phyloP scores from a whole-genome alignment of 2,113 vertebrate genomes.

The Onychostoma macrolepis region DNA sequence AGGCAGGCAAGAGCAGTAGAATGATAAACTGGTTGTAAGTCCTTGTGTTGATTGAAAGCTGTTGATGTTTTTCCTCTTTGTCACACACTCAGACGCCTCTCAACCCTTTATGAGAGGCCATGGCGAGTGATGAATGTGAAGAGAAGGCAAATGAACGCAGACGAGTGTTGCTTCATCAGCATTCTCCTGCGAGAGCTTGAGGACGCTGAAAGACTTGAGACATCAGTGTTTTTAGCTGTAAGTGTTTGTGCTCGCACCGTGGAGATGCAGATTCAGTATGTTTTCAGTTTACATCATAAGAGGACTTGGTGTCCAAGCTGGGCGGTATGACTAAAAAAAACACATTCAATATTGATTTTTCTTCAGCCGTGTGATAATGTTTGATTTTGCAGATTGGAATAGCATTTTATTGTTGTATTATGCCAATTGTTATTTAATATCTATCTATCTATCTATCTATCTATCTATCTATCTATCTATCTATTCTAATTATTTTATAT shows the following conservation, averaged over 20 bases:
- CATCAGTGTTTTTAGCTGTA: constrained; percentile 13
- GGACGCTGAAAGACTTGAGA: background rate
- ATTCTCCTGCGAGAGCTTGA: background rate
- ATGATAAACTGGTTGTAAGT: constrained; percentile 13
- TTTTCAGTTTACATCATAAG: background rate
- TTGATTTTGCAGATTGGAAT: background rate
- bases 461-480: too few relatives aligned
- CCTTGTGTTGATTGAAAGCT: constrained; percentile 25
- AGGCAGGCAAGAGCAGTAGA: background rate
- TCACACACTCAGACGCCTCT: constrained; percentile 40
- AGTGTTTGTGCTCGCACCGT: constrained; percentile 8
- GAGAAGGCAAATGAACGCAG: constrained; percentile 35
- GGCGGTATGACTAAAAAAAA: background rate
- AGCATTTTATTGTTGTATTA: background rate
- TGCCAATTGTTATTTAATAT: too few relatives aligned
- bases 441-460: too few relatives aligned
- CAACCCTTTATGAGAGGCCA: constrained; percentile 32
- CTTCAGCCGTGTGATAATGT: background rate
- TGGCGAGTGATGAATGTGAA: constrained; percentile 22
- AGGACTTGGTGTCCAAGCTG: background rate
- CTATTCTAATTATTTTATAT: too few relatives aligned
- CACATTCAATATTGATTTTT: background rate
- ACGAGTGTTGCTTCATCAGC: constrained; percentile 36
- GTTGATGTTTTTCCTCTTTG: constrained; percentile 19
- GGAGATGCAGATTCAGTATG: background rate